Base-by-base conservation (phyloP, 1,140 invertebrate species). In the Hesperophylax magnus region DNA sequence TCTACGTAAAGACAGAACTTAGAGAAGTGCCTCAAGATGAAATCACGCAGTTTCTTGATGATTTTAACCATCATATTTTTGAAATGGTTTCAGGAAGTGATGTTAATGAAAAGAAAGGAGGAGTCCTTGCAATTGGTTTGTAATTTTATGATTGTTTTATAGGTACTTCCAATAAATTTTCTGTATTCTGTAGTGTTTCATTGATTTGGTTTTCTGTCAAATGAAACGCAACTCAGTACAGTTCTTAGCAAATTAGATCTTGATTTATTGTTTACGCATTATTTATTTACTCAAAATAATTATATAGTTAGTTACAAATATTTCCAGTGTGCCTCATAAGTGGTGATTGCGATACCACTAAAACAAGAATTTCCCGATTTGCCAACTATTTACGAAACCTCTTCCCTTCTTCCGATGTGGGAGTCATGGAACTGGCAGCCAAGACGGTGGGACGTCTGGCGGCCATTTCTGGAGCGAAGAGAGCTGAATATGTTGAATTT, bases 401-500 rank as follows among this genome's bases (percentile, higher is more conserved):
- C 22, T 88, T 98, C 47, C 96, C 97, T 15, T 98, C 96, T 9
- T 95, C 93, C 83, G 98, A 99, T 91, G 94, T 95, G 1, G 94
- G 94, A 54, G 96, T 99, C 0, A 98, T 99, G 95, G 97, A 99
- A 90, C 91, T 98, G 79, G 96, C 97, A n/a, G 97, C 97, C 17
- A 97, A 96, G 86, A 98, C 98, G 9, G 94, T 99, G 82, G 98
- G 97, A 0, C 95, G 96, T 82, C 89, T 99, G 63, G 97, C 97
- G 3, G 90, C 97, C 15, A 95, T 97, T 8, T 98, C 97, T 20
- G 98, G 97, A 17, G 97, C 97, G 0, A 97, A 97, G 87, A 95
- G 97, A 65, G 96, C 97, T 0, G 96, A 98, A 85, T 98, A 98
- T 89, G 97, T 99, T 2, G 97, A 98, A 85, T 98, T 98, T 91